Percentiles rank a stretch among this genome's conserved stretches.
phyloP scores from a whole-genome alignment of 1,140 invertebrate species.

The Brachionus rubens region DNA sequence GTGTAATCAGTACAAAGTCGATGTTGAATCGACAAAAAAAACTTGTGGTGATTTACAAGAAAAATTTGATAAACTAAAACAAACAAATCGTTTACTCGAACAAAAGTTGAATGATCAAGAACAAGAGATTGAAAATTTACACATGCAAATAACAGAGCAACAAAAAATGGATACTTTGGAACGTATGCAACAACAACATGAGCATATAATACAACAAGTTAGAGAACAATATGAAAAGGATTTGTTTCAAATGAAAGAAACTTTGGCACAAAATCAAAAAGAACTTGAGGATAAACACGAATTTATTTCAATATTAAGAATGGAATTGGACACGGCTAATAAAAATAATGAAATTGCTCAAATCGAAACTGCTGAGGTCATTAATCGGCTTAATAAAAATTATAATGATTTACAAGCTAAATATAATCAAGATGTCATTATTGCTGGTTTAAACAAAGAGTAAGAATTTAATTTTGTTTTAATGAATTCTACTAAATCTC shows the following conservation, averaged over 20 bases:
- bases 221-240: constrained; percentile 44
- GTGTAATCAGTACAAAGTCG: constrained; percentile 34
- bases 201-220: constrained; percentile 36
- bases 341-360: constrained; percentile 16
- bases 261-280: background rate
- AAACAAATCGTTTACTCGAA: constrained; percentile 32
- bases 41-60: constrained; percentile 4
- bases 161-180: constrained; percentile 42
- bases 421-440: constrained; percentile 40
- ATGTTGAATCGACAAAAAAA: background rate
- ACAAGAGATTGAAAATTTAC: constrained; percentile 41
- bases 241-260: constrained; percentile 35
- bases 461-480: background rate
- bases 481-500: no score
- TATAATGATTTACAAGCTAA: constrained; percentile 28
- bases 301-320: background rate
- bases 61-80: constrained; percentile 33
- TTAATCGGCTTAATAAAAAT: constrained; percentile 26
- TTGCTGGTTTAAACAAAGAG: constrained; percentile 15
- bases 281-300: constrained; percentile 43
- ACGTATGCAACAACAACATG: constrained; percentile 37
- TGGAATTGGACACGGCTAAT: constrained; percentile 17
- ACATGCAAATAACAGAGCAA: constrained; percentile 39
- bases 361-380: constrained; percentile 5
- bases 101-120: background rate